A percentile compares a stretch with the other conserved stretches of the same genome.
phyloP scores from a whole-genome alignment of 2,113 vertebrate species.

The Pavo muticus region DNA sequence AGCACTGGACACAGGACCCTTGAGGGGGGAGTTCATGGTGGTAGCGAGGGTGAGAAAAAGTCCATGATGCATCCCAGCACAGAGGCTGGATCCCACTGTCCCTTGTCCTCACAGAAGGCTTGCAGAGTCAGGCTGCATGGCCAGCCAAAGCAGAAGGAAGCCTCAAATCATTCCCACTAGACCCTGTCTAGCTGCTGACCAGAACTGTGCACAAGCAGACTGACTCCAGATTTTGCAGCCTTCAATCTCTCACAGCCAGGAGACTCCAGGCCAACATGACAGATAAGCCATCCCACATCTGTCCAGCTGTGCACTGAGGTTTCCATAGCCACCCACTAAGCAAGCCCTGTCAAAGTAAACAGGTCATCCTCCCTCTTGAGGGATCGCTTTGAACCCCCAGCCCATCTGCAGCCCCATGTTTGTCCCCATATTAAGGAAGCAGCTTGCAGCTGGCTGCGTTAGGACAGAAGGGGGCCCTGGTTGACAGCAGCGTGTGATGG shows the following conservation, averaged over 20 bases:
- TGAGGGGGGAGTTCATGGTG: not conserved
- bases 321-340: not conserved
- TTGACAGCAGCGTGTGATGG: not conserved
- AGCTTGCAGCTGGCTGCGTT: not conserved
- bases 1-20: not conserved
- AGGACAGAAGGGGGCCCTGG: not conserved
- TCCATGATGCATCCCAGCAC: not conserved
- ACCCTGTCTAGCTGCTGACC: not conserved
- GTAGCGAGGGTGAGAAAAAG: not conserved
- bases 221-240: not conserved
- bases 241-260: not conserved
- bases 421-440: not conserved
- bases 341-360: constrained; percentile 3
- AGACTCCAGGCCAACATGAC: not conserved
- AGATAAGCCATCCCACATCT: not conserved
- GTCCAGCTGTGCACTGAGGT: not conserved
- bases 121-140: not conserved
- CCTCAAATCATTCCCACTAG: not conserved
- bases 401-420: not conserved
- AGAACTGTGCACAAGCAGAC: not conserved
- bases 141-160: not conserved
- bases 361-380: not conserved
- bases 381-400: not conserved
- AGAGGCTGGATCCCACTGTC: not conserved
- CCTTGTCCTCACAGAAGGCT: fast-evolving